Evolutionary conservation across 2,797 vertebrate species (phyloP).

Genomic region (Poecile montanus): DNA sequence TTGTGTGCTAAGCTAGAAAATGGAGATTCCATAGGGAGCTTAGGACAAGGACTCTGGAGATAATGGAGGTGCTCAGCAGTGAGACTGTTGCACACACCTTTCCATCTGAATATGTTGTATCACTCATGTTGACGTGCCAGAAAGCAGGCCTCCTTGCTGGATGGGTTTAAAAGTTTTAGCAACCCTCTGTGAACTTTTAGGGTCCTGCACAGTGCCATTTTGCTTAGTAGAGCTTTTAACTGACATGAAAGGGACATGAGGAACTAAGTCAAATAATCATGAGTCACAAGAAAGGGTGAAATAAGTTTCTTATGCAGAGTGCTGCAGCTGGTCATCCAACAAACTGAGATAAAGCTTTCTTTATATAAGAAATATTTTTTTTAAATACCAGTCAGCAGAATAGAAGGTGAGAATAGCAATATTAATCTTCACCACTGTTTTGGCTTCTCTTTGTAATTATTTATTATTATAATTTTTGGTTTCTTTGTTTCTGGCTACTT

Average conservation of each 20-base stretch:
- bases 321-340: background rate
- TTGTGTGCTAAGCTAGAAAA: background rate
- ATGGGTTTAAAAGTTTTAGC: background rate
- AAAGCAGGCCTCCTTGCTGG: background rate
- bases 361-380: too few relatives aligned
- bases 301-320: background rate
- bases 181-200: background rate
- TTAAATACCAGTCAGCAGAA: background rate
- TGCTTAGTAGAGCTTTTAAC: background rate
- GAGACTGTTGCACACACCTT: background rate
- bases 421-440: background rate
- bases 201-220: background rate
- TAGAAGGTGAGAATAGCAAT: background rate
- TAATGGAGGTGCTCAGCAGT: background rate
- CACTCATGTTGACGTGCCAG: background rate
- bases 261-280: background rate
- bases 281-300: background rate
- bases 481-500: background rate
- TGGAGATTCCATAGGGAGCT: background rate
- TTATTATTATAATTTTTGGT: background rate
- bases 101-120: background rate
- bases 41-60: rapidly evolving
- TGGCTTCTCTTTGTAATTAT: background rate
- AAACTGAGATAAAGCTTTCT: background rate
- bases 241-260: background rate